Evolutionary conservation across 2,113 vertebrate species (phyloP), one percentile per base, ranked within the genome.

Genomic region (Phasianus colchicus): DNA sequence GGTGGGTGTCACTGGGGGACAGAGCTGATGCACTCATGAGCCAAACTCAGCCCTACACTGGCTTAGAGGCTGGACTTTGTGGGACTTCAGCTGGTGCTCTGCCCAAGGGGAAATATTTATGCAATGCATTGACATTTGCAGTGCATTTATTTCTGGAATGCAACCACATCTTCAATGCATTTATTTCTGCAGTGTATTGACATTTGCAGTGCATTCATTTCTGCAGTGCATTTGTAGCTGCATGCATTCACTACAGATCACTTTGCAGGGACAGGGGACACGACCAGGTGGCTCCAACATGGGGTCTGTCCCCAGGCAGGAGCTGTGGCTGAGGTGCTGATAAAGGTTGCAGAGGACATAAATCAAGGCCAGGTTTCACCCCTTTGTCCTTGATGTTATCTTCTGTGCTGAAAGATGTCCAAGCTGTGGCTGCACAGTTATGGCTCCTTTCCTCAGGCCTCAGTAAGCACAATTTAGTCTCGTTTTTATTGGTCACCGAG

Each of bases 401-500:
- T 52, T 90, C 61, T 72, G 69, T 69, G 61, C 88, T 79, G 91
- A 94, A 94, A 92, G 80, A 93, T 88, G 95, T 89, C 93, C 87
- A 83, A 72, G 38, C 72, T 21, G 1, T 83, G 83, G 94, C 83
- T 94, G 88, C 93, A 84, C 92, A 36, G 61, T 86, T 83, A 92
- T 95, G 88, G 88, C 61, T 88, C 90, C 71, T 93, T 93, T 94
- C 94, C 95, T 92, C 95, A 79, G 93, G 86, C 88, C 89, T 95
- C 96, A 83, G 89, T 94, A 95, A 95, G 92, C 90, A 92, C 88
- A 95, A 52, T 78, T 96, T 90, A 92, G 92, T 48, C 87, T 87
- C 11, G 70, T 92, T 97, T 97, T 97, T 97, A 97, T 97, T 96
- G 94, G 95, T 94, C 95, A 97, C 97, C 6, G 5, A 96, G 96